Evolutionary conservation across 2,888 invertebrate genomes (phyloP), one percentile per base, ranked within the genome.

Genomic region (Erebia palarica): DNA sequence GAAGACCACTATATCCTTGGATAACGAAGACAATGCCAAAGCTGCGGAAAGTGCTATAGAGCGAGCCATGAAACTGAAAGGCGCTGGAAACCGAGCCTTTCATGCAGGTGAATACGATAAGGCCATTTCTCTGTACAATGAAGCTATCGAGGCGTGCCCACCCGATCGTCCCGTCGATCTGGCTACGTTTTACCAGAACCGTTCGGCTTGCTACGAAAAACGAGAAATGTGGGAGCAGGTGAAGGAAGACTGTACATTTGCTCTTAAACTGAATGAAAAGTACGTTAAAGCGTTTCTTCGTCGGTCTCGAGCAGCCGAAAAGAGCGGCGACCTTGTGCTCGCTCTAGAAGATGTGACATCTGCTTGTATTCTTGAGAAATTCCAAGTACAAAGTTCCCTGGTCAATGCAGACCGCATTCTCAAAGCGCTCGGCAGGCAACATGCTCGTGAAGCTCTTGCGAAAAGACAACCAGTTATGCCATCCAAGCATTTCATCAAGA

Each of bases 171-270:
- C 94, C 42, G 94, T 94, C 0, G 97, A 97, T 78, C 90, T 98
- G 69, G 96, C 99, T 0, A 98, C 97, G 16, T 98, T 97, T 89
- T 98, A 98, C 87, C 99, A 99, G 87, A 99, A 99, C 85, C 95
- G 98, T 80, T 99, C 99, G 13, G 99, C 99, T 16, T 97, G 98
- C 59, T 97, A 98, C 87, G 99, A 99, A 87, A 97, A 98, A 87
- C 92, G 98, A 83, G 96, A 96, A 88, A 96, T 97, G 89, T 97
- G 96, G 94, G 95, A 95, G 74, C 94, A 96, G 76, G 98, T 98
- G 0, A 96, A 97, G 81, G 95, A 96, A 75, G 98, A 99, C 86
- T 98, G 98, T 83, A 95, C 96, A 1, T 95, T 95, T 82, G 98
- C 99, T 2, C 93, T 99, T 51, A 95, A 96, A 82, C 93, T 96